These are phyloP conservation scores for Pemphigus obesinymphae DNA, from an alignment of 1,140 invertebrate genomes.

Conservation along the genomic window DNA sequence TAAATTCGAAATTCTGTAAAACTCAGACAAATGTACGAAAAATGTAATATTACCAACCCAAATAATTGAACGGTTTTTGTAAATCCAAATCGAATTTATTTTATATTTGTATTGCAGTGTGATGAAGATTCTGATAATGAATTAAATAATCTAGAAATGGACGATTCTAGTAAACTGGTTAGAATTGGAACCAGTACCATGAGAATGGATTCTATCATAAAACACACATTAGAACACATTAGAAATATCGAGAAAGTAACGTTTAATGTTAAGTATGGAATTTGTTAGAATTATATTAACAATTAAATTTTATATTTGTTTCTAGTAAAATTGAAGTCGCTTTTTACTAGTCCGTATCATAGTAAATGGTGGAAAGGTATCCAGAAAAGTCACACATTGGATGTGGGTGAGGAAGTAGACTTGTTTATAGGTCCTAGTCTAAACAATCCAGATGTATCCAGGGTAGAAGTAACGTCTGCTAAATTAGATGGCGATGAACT, in stretches of 20 bases:
- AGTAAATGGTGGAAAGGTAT: conserved; percentile 61
- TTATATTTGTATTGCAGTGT: neutral
- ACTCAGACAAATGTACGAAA: neutral
- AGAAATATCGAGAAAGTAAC: conserved; percentile 60
- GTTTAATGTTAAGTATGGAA: conserved; percentile 3
- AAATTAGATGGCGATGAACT: conserved; percentile 45
- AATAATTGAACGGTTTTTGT: no score
- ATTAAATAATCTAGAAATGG: neutral
- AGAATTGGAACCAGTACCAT: conserved; percentile 58
- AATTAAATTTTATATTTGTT: conserved; percentile 45
- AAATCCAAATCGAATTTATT: neutral
- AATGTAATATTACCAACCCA: neutral
- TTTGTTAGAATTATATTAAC: neutral
- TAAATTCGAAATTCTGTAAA: neutral
- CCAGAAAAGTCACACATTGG: conserved; percentile 59
- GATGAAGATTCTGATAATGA: neutral
- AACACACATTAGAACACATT: conserved; percentile 62
- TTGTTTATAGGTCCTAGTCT: conserved; percentile 57
- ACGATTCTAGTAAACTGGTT: conserved; percentile 46
- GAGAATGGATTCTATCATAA: conserved; percentile 62
- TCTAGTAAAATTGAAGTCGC: conserved; percentile 60
- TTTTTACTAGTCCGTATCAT: conserved; percentile 64
- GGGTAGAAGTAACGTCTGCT: conserved; percentile 57
- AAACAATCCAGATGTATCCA: conserved; percentile 58
- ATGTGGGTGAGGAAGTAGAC: conserved; percentile 62